Evolutionary conservation across 2,113 vertebrate genomes (phyloP).

Genomic region (Archocentrus centrarchus): DNA sequence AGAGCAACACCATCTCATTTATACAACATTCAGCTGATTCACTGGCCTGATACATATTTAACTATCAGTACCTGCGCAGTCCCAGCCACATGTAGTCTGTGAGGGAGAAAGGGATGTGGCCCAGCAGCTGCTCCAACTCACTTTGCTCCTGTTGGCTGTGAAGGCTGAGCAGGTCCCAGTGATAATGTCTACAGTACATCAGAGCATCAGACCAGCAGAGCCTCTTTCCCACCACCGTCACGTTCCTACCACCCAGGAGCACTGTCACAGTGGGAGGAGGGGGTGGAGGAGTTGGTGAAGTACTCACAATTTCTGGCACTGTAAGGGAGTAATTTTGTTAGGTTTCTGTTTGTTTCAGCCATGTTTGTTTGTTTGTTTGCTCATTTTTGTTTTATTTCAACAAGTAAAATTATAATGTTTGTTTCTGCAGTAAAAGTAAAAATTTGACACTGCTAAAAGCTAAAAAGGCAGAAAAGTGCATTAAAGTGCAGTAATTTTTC

Average conservation of each 20-base stretch:
- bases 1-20: too few relatives aligned
- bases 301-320: neutral
- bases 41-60: too few relatives aligned
- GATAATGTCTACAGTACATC: neutral
- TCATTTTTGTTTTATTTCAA: too few relatives aligned
- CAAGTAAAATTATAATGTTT: too few relatives aligned
- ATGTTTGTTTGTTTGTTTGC: neutral
- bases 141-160: neutral
- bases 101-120: neutral
- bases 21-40: too few relatives aligned
- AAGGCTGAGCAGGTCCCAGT: neutral
- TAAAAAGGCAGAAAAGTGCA: too few relatives aligned
- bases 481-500: too few relatives aligned
- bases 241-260: neutral
- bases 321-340: neutral
- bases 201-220: neutral
- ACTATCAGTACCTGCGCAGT: neutral
- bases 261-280: rapidly evolving
- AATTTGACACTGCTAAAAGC: too few relatives aligned
- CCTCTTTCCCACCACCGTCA: neutral
- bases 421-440: too few relatives aligned
- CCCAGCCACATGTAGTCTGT: rapidly evolving
- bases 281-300: rapidly evolving
- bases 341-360: too few relatives aligned
- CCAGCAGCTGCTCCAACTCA: neutral